Evolutionary conservation across 2,888 invertebrate genomes (phyloP).

Genomic region (Cistogaster globosa): DNA sequence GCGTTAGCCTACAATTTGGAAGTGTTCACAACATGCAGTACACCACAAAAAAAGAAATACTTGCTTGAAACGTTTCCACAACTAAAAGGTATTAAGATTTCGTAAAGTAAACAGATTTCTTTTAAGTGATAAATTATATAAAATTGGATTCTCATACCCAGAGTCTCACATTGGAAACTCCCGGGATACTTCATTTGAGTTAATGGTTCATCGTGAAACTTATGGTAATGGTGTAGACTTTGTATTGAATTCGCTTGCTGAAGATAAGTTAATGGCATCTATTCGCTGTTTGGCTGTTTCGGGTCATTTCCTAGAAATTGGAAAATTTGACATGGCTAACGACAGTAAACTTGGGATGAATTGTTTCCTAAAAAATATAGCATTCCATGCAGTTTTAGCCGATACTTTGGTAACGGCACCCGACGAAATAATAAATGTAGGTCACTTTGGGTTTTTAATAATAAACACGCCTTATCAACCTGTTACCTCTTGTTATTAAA

Average conservation of each 20-base stretch:
- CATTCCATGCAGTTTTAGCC: conserved; percentile 91
- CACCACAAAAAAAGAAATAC: conserved; percentile 86
- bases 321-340: conserved; percentile 90
- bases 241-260: conserved; percentile 95
- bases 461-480: neutral
- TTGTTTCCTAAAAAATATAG: conserved; percentile 87
- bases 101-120: no score
- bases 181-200: conserved; percentile 93
- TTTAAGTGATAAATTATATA: neutral
- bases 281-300: conserved; percentile 85
- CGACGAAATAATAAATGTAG: conserved; percentile 81
- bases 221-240: conserved; percentile 94
- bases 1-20: conserved; percentile 87
- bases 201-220: conserved; percentile 91
- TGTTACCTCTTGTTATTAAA: neutral
- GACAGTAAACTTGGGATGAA: conserved; percentile 87
- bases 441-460: neutral
- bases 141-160: conserved; percentile 41
- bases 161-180: conserved; percentile 92
- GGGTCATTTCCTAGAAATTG: conserved; percentile 92
- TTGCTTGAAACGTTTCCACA: conserved; percentile 84
- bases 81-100: conserved; percentile 83
- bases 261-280: conserved; percentile 92
- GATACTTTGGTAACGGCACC: conserved; percentile 86
- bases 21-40: conserved; percentile 89